Evolutionary conservation across 2,888 invertebrate genomes (phyloP), one percentile per base, ranked within the genome.

Genomic region (Galerucella pusilla): DNA sequence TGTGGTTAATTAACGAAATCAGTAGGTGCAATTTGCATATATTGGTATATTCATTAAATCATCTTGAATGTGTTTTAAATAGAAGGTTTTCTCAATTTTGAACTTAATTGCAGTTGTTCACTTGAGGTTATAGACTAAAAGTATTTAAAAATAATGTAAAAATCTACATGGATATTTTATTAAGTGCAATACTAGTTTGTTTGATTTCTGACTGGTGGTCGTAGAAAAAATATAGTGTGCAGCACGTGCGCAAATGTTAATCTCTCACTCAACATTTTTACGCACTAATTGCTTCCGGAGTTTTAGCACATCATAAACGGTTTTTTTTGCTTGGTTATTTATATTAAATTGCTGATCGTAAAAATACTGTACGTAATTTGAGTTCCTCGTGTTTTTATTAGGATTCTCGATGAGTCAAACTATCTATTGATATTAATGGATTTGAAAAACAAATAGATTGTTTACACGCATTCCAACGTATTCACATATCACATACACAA

Each of bases 401-500:
- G 12, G 42, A 61, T n/a, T 61, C 14, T 16, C 11, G 25, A 60
- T 35, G 28, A 61, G 42, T 61, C 61, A 42, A 61, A 42, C 35
- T 7, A 61, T 61, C 42, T 61, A 35, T 61, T 61, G 35, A 61
- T 60, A 28, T 59, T 59, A 11, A 59, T n/a, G 25, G 11, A 25
- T 60, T 20, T 28, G 28, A 28, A 35, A 25, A 61, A 42, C 3
- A 61, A n/a, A 42, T 35, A 42, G 7, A 42, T 61, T n/a, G 42
- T 61, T 61, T 35, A 61, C 12, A 61, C 42, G 28, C 35, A 35
- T 12, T 14, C 61, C 61, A n/a, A 61, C 46, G 70, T 70, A 71
- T 64, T 63, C 63, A 20, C 9, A 45, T 61, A 20, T 63, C 45
- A n/a, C 45, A 20, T n/a, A 28, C 46, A 12, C 16, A 20, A 63